These are phyloP conservation scores for Alentia gelatinosa DNA, from an alignment of 2,888 invertebrate species.

Conservation along the genomic window DNA sequence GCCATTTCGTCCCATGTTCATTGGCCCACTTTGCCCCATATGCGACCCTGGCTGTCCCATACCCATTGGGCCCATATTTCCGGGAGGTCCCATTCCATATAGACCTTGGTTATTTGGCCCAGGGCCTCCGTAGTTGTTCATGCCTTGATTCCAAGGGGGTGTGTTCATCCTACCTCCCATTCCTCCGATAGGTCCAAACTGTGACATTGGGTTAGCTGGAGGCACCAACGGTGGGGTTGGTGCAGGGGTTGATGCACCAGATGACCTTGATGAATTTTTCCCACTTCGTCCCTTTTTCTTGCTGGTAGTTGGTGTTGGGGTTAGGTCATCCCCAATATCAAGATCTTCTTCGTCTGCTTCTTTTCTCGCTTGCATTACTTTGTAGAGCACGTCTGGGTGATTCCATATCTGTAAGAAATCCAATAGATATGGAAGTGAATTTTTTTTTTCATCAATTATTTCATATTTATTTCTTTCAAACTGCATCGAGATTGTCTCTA, in stretches of 20 bases:
- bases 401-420: constrained; percentile 82
- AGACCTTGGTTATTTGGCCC: not conserved
- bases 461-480: too few species aligned
- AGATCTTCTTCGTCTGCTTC: constrained; percentile 72
- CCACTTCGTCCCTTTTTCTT: constrained; percentile 66
- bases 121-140: constrained; percentile 5
- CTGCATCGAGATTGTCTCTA: too few species aligned
- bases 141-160: constrained; percentile 16
- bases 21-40: not conserved
- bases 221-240: constrained; percentile 34
- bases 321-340: constrained; percentile 77
- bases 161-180: constrained; percentile 18
- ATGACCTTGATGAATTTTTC: not conserved
- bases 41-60: constrained; percentile 26
- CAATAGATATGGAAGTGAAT: too few species aligned
- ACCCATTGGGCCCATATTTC: constrained; percentile 43
- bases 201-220: constrained; percentile 25
- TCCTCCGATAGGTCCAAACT: constrained; percentile 35
- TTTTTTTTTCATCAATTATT: too few species aligned
- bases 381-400: constrained; percentile 82
- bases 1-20: not conserved
- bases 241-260: constrained; percentile 5
- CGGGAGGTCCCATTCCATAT: constrained; percentile 27
- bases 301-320: constrained; percentile 30
- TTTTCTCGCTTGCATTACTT: constrained; percentile 74